Base-by-base conservation (phyloP, 2,797 vertebrate genomes). In the Halcyon chelicuti region DNA sequence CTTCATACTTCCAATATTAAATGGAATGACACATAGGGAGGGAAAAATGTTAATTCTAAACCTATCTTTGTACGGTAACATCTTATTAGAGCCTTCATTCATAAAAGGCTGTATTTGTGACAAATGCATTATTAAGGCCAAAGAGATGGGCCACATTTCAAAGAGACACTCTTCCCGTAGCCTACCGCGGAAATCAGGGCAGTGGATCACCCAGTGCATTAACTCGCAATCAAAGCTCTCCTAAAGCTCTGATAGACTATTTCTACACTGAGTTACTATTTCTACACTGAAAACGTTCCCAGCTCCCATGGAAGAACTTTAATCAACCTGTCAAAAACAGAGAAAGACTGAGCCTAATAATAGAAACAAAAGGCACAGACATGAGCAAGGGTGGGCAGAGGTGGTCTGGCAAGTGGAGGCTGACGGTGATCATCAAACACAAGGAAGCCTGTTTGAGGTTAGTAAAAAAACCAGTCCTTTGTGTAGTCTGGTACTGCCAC, bases 121-220 rank as follows among this genome's bases (percentile, higher is more conserved):
- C 42, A 84, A 96, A 94, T 66, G 71, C 10, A 3, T 82, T 95
- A 87, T 86, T 83, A 92, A 92, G 90, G 85, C 89, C 2, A 4
- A 88, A 57, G 85, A 71, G 73, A 91, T 0, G 2, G 87, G 94
- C 54, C 86, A 88, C 96, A 73, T 96, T 89, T 95, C 66, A 76
- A 77, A 84, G 93, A 85, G 88, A 95, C 89, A 67, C 60, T 81
- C 94, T 91, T 92, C 40, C 39, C 42, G 20, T 9, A 71, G 93
- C 46, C 60, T 94, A 77, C 94, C 94, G 74, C 86, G 95, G 92
- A 92, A 96, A 96, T 91, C 95, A 70, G 91, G 91, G 84, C 92
- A 88, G 92, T 87, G 70, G 93, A 97, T 97, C 44, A 33, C 58
- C 94, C 81, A 94, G 81, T 40, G 93, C 87, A 94, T 96, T 97